These are phyloP conservation scores for Himalopsyche kuldschensis DNA, from an alignment of 2,888 invertebrate genomes.

Conservation along the genomic window DNA sequence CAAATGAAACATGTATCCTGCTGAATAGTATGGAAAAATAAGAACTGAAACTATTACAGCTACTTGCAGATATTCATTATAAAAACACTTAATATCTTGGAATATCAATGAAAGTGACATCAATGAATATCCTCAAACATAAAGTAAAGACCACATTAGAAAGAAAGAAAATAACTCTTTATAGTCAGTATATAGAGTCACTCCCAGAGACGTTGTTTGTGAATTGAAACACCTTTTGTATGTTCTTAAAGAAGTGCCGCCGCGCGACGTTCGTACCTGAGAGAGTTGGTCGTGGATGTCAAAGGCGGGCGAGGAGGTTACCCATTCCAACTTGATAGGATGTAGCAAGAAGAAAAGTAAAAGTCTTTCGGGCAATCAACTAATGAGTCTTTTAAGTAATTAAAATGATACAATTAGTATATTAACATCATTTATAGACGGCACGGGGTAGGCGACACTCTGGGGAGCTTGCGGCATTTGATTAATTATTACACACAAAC, in stretches of 20 bases:
- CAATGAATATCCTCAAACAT: no score
- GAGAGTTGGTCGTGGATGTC: constrained; percentile 17
- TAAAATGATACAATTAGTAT: constrained; percentile 39
- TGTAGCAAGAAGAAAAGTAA: constrained; percentile 25
- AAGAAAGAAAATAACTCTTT: no score
- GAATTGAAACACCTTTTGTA: background rate
- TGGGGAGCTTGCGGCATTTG: constrained; percentile 18
- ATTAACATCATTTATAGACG: background rate
- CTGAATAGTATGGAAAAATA: no score
- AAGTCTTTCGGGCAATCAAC: constrained; percentile 39
- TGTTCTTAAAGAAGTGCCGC: background rate
- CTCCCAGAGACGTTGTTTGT: background rate
- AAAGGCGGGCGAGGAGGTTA: constrained; percentile 13
- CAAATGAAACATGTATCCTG: no score
- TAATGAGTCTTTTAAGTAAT: constrained; percentile 40
- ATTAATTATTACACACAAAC: constrained; percentile 25
- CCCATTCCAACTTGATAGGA: background rate
- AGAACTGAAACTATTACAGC: no score
- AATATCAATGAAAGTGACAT: no score
- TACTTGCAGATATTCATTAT: no score
- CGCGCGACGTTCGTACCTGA: background rate
- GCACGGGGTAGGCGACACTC: background rate
- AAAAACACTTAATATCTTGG: no score
- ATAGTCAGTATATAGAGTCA: background rate
- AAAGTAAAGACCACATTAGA: no score